Evolutionary conservation across 2,113 vertebrate genomes (phyloP), one percentile per base, ranked within the genome.

Genomic region (Sander vitreus): DNA sequence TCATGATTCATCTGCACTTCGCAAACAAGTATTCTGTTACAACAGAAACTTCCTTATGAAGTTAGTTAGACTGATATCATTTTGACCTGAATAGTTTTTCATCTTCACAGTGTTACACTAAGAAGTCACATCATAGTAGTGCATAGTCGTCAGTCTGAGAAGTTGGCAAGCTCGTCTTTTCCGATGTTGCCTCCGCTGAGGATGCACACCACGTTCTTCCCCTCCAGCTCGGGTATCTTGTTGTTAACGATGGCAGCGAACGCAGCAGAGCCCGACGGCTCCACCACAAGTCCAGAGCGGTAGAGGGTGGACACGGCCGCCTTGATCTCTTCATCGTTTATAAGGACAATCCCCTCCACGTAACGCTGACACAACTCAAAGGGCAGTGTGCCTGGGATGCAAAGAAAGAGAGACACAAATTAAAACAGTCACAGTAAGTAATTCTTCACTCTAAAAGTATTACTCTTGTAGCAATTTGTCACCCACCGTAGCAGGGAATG

Each of bases 161-260:
- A 93, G 80, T 91, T 73, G 4, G 47, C 3, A 0, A 96, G 92
- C 75, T 96, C 95, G 23, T 96, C 94, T 87, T 93, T 96, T 30
- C 91, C 91, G 0, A 96, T 81, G 80, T 96, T 96, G 16, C 96
- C 96, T 63, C 96, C 95, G 0, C 92, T 95, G 36, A 96, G 86
- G 43, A 96, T 80, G 79, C 94, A 91, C 33, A 95, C 94, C 1
- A 92, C 89, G 1, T 67, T 92, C 85, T 88, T 95, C 43, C 88
- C 92, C 51, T 86, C 86, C 54, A 96, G 78, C 27, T 92, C 75
- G 0, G 94, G 93, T 15, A 96, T 93, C 81, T 86, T 94, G 69
- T 81, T 65, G 65, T 82, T 94, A 11, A 88, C 23, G 1, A 96
- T 50, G 54, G 96, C 95, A 0, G 95, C 94, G 1, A 96, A 95